Conservation (phyloP, 2,888 invertebrate species). For the Trissolcus japonicus region DNA sequence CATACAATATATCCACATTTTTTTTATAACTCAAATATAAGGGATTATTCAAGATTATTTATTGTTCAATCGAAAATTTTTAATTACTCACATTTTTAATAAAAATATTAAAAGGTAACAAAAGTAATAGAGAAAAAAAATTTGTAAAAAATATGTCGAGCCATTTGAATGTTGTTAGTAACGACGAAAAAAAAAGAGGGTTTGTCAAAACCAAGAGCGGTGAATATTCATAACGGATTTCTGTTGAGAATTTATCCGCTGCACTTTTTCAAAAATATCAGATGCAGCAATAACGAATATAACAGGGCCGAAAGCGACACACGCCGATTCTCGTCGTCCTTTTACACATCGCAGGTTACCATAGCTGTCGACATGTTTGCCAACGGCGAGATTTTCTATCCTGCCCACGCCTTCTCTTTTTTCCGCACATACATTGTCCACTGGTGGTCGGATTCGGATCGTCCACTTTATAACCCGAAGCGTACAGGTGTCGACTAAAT, state of each 20-base stretch:
- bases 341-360: conserved; percentile 52
- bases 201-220: background rate
- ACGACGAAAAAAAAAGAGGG: too few relatives aligned
- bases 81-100: background rate
- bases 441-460: conserved; percentile 44
- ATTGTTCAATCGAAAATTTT: too few relatives aligned
- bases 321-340: conserved; percentile 47
- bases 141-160: background rate
- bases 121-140: background rate
- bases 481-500: conserved; percentile 58
- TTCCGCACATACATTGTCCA: conserved; percentile 55
- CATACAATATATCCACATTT: too few relatives aligned
- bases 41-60: too few relatives aligned
- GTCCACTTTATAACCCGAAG: conserved; percentile 56
- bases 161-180: background rate
- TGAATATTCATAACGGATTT: conserved; percentile 4
- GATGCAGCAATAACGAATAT: conserved; percentile 62
- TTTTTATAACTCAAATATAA: too few relatives aligned
- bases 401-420: conserved; percentile 49
- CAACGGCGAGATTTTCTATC: conserved; percentile 62
- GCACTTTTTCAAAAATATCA: conserved; percentile 63
- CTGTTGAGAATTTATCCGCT: background rate
- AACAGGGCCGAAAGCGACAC: conserved; percentile 54
- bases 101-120: background rate
- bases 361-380: conserved; percentile 57